Evolutionary conservation across 2,113 vertebrate species (phyloP), one percentile per base, ranked within the genome.

Genomic region (Machaerirhynchus nigripectus): DNA sequence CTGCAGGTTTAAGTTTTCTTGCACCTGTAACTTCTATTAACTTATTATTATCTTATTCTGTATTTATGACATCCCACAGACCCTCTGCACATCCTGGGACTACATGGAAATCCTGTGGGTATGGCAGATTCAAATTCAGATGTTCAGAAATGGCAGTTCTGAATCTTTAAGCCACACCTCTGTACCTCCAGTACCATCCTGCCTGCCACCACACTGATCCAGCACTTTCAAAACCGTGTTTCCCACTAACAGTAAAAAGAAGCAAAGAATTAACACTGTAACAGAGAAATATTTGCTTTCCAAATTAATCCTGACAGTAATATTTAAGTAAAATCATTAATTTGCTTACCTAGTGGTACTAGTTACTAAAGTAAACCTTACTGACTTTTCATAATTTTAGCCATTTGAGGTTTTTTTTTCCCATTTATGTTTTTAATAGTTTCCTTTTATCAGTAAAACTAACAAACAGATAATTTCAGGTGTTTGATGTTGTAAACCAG

Each of bases 391-490:
- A 11, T 26, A 2, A 60, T 68, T 84, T 77, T 44, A 77, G 39
- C 7, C 33, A 15, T 21, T 74, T 21, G 33, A 10, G 13, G 0
- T 0, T 35, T 35, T 13, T 11, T 19, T 18, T 15, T 0, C 11
- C 4, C 17, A 5, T 42, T 70, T 83, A 57, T 1, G 17, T 82
- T 82, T 83, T 50, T 22, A 37, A 15, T 35, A 31, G 12, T 76
- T 86, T 75, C 33, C 44, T 18, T 64, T 74, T 53, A 73, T 46
- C 40, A 78, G 50, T 8, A 65, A 40, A 84, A n/a, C 40, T 49
- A 37, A 21, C 49, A 59, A 75, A 83, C 20, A 49, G 47, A 27
- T 27, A 7, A 57, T 55, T 90, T 68, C 33, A 68, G 40, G 46
- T 55, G 40, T 76, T 68, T 57, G 63, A 71, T 88, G 61, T 4